Evolutionary conservation across 2,797 vertebrate genomes (phyloP), one percentile per base, ranked within the genome.

Genomic region (Hoplostethus mediterraneus): DNA sequence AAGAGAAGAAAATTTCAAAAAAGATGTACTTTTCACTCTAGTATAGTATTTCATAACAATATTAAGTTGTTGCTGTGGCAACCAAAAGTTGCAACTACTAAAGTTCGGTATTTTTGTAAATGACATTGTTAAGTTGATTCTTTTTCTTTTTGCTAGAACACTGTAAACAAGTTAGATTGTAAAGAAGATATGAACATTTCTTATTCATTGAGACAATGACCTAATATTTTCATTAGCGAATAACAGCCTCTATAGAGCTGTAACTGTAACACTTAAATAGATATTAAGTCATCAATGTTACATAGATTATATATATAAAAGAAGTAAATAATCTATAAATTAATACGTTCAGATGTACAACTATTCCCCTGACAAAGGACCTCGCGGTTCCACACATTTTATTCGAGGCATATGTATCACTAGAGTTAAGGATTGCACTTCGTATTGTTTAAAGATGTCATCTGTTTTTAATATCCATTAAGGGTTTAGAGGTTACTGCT

Each of bases 51-150:
- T 95, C 94, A 94, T 94, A 94, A 94, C 90, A 93, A 93, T 94
- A 93, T 94, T 94, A 93, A 94, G 93, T 94, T 94, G 94, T 95
- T 95, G 94, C 94, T 82, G 93, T 95, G 93, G 92, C 93, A 92
- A 93, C 93, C 90, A 90, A 92, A 92, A 91, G 91, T 94, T 94
- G 92, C 92, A 87, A 91, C 91, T 92, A 94, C 94, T 95, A 94
- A 92, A 94, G 90, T 90, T 93, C 56, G 90, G 94, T 95, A 94
- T 95, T 95, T 95, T 95, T 95, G 94, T 95, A 95, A 94, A 95
- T 94, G 85, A 94, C 88, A 92, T 91, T 78, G 84, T 92, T 92
- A 77, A 84, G 89, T 92, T 93, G 80, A 80, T 60, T 90, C 82
- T 71, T 30, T 79, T 84, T 79, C 3, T 81, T 78, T 90, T 89